Evolutionary conservation across 2,888 invertebrate species (phyloP), one percentile per base, ranked within the genome.

Genomic region (Harpagoxenus sublaevis): DNA sequence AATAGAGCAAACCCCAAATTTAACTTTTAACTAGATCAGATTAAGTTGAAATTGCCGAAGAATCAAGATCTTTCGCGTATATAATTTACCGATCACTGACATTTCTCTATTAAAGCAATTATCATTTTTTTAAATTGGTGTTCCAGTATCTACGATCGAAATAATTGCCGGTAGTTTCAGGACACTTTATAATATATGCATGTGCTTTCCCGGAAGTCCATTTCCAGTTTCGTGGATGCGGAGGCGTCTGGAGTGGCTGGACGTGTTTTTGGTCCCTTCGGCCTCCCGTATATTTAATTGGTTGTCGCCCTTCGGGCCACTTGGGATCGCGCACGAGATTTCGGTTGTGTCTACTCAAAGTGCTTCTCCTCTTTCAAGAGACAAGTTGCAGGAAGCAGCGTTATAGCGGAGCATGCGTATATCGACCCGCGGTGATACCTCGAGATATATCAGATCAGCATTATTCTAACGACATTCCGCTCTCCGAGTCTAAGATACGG

Each of bases 251-350:
- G 15, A 15, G 15, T 51, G 35, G 51, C 65, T 68, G 48, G 51
- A 75, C 60, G 35, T 66, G 83, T 66, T 79, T 55, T 70, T 60
- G 42, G 48, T 81, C 74, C 71, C 84, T 79, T 73, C 87, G 85
- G 86, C 89, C 82, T 87, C 75, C 53, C 85, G 86, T 91, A 79
- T 79, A 79, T 79, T 88, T 91, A 91, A 91, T 91, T 91, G 89
- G 86, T 81, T 79, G 71, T 73, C 85, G 66, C 68, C 65, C 71
- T 55, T 42, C 71, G 39, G 5, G 42, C 57, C 71, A 66, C 55
- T 15, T n/a, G 70, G 60, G 18, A 60, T 79, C 60, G 60, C 55
- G 55, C 66, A 31, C 66, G 66, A 45, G 55, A 66, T 78, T 78
- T 66, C 78, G 55, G 55, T 66, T 12, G n/a, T 55, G 45, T 42